These are phyloP conservation scores for Tribolium castaneum DNA, from an alignment of 1,140 invertebrate genomes.

Conservation along the genomic window DNA sequence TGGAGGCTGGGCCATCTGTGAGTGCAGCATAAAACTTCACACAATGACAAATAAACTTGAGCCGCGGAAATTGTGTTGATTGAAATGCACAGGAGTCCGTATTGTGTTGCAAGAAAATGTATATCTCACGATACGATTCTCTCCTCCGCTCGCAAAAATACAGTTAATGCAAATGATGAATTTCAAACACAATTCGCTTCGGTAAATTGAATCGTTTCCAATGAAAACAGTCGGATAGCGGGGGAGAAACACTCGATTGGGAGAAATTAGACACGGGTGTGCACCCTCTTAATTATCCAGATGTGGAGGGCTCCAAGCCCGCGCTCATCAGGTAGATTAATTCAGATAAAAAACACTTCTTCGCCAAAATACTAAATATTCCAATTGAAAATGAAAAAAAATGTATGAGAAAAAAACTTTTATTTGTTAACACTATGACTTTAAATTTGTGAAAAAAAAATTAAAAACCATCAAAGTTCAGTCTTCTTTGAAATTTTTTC, in stretches of 20 bases:
- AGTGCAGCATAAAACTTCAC: slow-evolving; percentile 50
- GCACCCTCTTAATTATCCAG: slow-evolving; percentile 29
- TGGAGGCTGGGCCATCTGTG: slow-evolving; percentile 57
- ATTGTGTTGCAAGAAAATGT: slow-evolving; percentile 45
- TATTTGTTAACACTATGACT: no score
- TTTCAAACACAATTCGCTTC: slow-evolving; percentile 46
- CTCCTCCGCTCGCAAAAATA: slow-evolving; percentile 36
- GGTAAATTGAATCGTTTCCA: slow-evolving; percentile 41
- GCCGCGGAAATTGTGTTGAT: slow-evolving; percentile 54
- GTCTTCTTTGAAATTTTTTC: no score
- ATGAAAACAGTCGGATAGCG: slow-evolving; percentile 37
- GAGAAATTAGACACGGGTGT: slow-evolving; percentile 31
- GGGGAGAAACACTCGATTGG: slow-evolving; percentile 36
- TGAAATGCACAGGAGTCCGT: slow-evolving; percentile 49
- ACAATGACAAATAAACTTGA: slow-evolving; percentile 54
- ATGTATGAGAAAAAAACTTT: no score
- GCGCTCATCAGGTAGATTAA: not conserved
- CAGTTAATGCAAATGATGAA: slow-evolving; percentile 45
- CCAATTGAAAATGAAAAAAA: no score
- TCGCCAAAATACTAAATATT: no score
- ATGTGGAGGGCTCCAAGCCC: not conserved
- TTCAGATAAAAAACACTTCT: not conserved
- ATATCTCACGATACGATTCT: slow-evolving; percentile 16
- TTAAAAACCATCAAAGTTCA: no score
- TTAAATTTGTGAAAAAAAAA: no score